phyloP scores from a whole-genome alignment of 2,888 invertebrate species.

The Steinernema hermaphroditum region DNA sequence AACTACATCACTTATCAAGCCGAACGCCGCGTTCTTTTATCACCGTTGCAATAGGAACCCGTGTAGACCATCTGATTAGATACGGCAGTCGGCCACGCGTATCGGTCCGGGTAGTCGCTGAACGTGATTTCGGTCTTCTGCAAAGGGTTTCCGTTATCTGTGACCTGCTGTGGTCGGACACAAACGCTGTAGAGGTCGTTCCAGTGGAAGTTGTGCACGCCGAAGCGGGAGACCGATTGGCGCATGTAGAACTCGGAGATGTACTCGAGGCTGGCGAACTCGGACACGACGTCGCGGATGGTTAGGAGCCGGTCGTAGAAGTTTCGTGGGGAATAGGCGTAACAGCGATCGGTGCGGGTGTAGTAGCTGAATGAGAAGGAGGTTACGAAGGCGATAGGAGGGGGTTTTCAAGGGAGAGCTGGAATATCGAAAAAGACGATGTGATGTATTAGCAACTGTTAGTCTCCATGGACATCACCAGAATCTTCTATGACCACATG shows the following conservation, averaged over 20 bases:
- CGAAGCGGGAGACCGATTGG: not conserved
- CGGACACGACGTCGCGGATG: not conserved
- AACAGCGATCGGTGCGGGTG: not conserved
- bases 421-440: too few species aligned
- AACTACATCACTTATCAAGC: not conserved
- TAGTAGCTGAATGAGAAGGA: not conserved
- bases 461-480: too few species aligned
- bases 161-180: too few species aligned
- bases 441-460: too few species aligned
- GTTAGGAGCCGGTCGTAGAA: not conserved
- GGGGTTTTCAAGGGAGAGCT: too few species aligned
- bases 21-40: not conserved
- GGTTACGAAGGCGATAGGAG: not conserved
- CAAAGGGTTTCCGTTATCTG: too few species aligned
- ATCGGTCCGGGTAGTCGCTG: constrained; percentile 32
- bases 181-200: not conserved
- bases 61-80: constrained; percentile 23
- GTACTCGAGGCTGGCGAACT: not conserved
- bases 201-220: not conserved
- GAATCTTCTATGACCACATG: too few species aligned
- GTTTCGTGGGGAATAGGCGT: not conserved
- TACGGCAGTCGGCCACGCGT: constrained; percentile 18
- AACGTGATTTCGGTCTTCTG: constrained; percentile 12
- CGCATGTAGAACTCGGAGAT: not conserved
- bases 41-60: constrained; percentile 11